Evolutionary conservation across 1,140 invertebrate genomes (phyloP), one percentile per base, ranked within the genome.

Genomic region (Sminthurinus signatus): DNA sequence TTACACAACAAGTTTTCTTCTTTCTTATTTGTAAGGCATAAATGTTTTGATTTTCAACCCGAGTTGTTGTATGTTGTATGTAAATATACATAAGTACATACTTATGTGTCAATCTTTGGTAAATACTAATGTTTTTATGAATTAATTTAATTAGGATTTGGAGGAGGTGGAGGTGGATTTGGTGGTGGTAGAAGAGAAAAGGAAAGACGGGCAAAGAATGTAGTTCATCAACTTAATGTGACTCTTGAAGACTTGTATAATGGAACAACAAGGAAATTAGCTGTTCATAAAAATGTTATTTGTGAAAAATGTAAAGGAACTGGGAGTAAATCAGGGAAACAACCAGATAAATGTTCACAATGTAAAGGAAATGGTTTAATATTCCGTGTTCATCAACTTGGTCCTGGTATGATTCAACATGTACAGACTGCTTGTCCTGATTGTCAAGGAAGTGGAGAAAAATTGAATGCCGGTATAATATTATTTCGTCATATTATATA

Each of bases 11-110:
- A n/a, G n/a, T n/a, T n/a, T n/a, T n/a, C n/a, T n/a, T n/a, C n/a
- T n/a, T n/a, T n/a, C n/a, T n/a, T n/a, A n/a, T n/a, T n/a, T n/a
- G n/a, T n/a, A n/a, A n/a, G n/a, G n/a, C n/a, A n/a, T n/a, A 99
- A 71, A 96, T 98, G 89, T 97, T 99, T 84, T 99, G n/a, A 99
- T 75, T n/a, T n/a, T n/a, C n/a, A n/a, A n/a, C n/a, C n/a, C n/a
- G n/a, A n/a, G n/a, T n/a, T n/a, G n/a, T n/a, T n/a, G n/a, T n/a
- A n/a, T n/a, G n/a, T n/a, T n/a, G n/a, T n/a, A n/a, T n/a, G n/a
- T n/a, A n/a, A n/a, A n/a, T n/a, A n/a, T n/a, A n/a, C n/a, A n/a
- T n/a, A n/a, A n/a, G n/a, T n/a, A n/a, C n/a, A n/a, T n/a, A n/a
- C n/a, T n/a, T n/a, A n/a, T n/a, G n/a, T n/a, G n/a, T n/a, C n/a